A percentile compares a stretch with the other conserved stretches of the same genome.
Evolutionary conservation across 1,140 invertebrate genomes (phyloP).

Genomic region (Agrilus planipennis): DNA sequence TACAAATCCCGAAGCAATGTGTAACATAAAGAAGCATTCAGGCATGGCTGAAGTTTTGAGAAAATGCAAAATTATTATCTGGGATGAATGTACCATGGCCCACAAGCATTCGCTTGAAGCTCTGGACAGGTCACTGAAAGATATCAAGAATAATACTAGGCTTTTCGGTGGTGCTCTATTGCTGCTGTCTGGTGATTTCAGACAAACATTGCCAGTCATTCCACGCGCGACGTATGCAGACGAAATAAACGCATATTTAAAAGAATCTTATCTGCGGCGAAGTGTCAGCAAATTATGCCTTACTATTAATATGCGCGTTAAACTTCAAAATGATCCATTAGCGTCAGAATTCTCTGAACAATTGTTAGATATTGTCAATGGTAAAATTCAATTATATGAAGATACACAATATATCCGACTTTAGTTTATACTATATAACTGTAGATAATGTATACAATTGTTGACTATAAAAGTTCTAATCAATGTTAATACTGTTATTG

Average conservation of each 20-base stretch:
- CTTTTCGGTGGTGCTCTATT: conserved; percentile 21
- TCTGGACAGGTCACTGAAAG: conserved; percentile 28
- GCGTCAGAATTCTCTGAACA: conserved; percentile 29
- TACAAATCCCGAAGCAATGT: conserved; percentile 10
- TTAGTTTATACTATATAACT: no score
- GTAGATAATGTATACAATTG: no score
- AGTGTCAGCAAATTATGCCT: conserved; percentile 32
- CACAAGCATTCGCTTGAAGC: conserved; percentile 34
- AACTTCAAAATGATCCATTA: conserved; percentile 29
- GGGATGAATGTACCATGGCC: conserved; percentile 28
- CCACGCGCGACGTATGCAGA: conserved; percentile 32
- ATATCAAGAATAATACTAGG: conserved; percentile 16
- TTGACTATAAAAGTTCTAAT: no score
- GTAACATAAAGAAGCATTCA: conserved; percentile 16
- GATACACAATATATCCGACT: conserved; percentile 20
- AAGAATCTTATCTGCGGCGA: conserved; percentile 32
- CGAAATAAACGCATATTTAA: conserved; percentile 34
- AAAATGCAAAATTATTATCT: conserved; percentile 28
- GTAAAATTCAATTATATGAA: conserved; percentile 8
- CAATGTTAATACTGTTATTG: no score
- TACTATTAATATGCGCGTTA: conserved; percentile 33
- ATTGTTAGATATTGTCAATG: conserved; percentile 32
- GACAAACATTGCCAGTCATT: conserved; percentile 34
- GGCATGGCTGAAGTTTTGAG: conserved; percentile 26
- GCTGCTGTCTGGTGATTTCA: conserved; percentile 38